phyloP scores from a whole-genome alignment of 2,797 vertebrate species.

The Phaenicophaeus curvirostris region DNA sequence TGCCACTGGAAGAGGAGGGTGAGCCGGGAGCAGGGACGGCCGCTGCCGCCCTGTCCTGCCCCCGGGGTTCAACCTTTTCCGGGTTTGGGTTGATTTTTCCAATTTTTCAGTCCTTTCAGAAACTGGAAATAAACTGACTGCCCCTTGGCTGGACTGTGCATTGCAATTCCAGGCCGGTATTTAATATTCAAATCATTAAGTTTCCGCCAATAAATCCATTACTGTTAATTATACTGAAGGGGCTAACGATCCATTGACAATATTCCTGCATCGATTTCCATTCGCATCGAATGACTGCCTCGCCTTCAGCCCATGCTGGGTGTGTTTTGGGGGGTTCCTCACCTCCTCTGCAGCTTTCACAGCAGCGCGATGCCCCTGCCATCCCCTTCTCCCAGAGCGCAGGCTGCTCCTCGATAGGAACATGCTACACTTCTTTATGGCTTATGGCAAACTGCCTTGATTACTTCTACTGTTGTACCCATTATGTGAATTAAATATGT shows the following conservation, averaged over 20 bases:
- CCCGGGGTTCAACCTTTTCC: neutral
- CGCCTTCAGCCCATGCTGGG: neutral
- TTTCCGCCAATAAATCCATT: constrained; percentile 77
- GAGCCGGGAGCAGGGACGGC: neutral
- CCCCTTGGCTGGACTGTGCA: neutral
- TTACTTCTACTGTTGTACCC: constrained; percentile 85
- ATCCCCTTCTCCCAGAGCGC: constrained; percentile 63
- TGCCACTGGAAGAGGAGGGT: constrained; percentile 42
- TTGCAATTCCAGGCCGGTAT: constrained; percentile 55
- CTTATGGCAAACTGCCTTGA: constrained; percentile 86
- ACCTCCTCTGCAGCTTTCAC: neutral
- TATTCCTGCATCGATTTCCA: constrained; percentile 67
- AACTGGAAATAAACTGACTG: neutral
- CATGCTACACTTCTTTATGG: constrained; percentile 81
- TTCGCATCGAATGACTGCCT: neutral
- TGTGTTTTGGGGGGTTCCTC: fast-evolving
- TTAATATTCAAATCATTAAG: constrained; percentile 68
- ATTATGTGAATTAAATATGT: constrained; percentile 88
- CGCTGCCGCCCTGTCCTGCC: neutral
- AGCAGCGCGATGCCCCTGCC: neutral
- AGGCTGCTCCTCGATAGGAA: constrained; percentile 77
- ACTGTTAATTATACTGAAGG: constrained; percentile 78
- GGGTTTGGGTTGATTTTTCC: neutral
- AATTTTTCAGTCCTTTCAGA: neutral
- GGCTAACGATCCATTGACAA: constrained; percentile 66